Percentiles rank a stretch among this genome's conserved stretches.
These are phyloP conservation scores for Panonychus citri DNA, from an alignment of 1,140 invertebrate genomes.

Conservation along the genomic window DNA sequence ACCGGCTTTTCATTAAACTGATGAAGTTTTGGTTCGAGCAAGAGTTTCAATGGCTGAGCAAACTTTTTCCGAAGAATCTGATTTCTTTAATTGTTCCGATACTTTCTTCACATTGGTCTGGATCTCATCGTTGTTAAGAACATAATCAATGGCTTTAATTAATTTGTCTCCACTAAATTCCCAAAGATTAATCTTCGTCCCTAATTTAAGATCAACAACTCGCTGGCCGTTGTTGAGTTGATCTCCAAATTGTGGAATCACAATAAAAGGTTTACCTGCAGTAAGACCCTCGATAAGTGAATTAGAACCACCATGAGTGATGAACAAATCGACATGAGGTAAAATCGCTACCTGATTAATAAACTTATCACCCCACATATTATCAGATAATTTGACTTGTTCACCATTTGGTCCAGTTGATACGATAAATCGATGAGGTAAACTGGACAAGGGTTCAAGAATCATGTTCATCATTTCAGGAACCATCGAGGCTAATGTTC, in stretches of 20 bases:
- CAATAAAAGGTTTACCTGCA: neutral
- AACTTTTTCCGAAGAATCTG: no score
- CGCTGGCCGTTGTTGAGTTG: slow-evolving; percentile 3
- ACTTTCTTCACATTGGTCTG: neutral
- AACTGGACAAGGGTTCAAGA: neutral
- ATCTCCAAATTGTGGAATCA: neutral
- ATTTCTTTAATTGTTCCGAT: neutral
- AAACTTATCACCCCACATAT: neutral
- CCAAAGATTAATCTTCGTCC: neutral
- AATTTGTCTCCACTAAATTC: neutral
- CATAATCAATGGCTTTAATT: neutral
- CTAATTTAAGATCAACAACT: neutral
- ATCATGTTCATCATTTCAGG: neutral
- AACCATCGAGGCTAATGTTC: neutral
- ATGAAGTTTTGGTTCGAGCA: no score
- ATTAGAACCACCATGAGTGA: neutral
- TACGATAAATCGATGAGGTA: neutral
- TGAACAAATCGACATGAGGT: neutral
- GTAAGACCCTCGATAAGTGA: neutral
- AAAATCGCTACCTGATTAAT: neutral
- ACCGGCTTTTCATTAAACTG: no score
- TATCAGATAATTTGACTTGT: neutral
- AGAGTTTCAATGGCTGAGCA: no score
- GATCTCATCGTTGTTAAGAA: neutral
- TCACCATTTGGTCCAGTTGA: neutral